phyloP scores from a whole-genome alignment of 2,113 vertebrate species.

The Elaphurus davidianus region DNA sequence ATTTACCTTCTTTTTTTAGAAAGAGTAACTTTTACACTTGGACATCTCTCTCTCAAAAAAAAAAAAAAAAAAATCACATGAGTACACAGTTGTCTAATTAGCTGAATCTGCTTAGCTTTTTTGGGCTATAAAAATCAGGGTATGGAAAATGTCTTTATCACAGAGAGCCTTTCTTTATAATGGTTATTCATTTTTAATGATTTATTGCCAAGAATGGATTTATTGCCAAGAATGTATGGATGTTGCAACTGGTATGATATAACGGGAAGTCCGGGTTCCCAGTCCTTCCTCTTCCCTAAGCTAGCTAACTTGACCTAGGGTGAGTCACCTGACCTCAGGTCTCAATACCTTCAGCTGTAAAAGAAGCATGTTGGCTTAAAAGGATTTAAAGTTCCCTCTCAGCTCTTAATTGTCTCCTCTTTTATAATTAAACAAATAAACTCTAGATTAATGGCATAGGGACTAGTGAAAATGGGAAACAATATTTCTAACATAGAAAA shows the following conservation, averaged over 20 bases:
- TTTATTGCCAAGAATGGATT: not conserved
- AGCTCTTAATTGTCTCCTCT: not conserved
- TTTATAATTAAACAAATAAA: slow-evolving; percentile 12
- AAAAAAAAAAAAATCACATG: not conserved
- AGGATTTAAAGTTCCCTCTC: not conserved
- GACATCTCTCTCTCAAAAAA: not conserved
- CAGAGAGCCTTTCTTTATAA: not conserved
- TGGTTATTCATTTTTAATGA: not conserved
- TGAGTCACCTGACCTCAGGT: not conserved
- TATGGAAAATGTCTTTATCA: not conserved
- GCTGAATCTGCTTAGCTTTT: not conserved
- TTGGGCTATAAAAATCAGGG: not conserved
- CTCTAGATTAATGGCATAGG: not conserved
- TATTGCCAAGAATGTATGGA: not conserved
- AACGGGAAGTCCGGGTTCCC: not conserved
- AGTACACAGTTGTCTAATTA: not conserved
- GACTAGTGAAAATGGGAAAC: not conserved
- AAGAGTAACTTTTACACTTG: not conserved
- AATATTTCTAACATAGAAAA: not conserved
- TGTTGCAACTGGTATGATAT: not conserved
- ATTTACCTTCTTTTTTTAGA: not conserved
- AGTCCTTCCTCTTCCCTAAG: not conserved
- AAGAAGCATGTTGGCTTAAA: not conserved
- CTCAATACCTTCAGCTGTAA: not conserved
- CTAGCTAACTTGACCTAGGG: not conserved